These are phyloP conservation scores for Acrocephalus scirpaceus DNA, from an alignment of 2,797 vertebrate species.

Conservation along the genomic window DNA sequence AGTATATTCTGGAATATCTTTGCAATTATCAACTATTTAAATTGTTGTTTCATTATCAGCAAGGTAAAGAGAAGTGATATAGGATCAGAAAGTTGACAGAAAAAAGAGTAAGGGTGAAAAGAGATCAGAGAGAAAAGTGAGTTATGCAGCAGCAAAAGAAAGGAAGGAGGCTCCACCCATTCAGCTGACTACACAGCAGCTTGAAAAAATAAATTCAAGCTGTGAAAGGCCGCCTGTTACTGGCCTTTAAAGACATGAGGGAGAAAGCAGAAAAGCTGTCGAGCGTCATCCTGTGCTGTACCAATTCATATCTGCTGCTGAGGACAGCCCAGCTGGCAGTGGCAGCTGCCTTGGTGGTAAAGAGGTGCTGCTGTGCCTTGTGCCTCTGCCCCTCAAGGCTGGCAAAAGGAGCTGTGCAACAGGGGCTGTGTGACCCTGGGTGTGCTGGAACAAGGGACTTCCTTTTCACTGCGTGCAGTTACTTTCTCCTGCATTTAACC, in stretches of 20 bases:
- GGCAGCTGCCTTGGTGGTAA: background rate
- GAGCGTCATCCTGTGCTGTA: background rate
- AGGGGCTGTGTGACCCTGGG: rapidly evolving
- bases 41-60: background rate
- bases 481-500: background rate
- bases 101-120: background rate
- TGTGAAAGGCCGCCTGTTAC: background rate
- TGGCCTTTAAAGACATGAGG: background rate
- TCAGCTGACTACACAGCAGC: background rate
- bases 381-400: background rate
- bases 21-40: background rate
- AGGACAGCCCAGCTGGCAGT: background rate
- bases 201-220: background rate
- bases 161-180: background rate
- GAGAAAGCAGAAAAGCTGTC: background rate
- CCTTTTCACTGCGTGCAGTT: background rate
- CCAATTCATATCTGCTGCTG: background rate
- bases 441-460: rapidly evolving
- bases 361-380: background rate
- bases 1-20: background rate
- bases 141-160: background rate
- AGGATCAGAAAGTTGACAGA: background rate
- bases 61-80: background rate
- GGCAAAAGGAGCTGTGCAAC: background rate
- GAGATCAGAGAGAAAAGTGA: background rate